phyloP scores from a whole-genome alignment of 2,113 vertebrate species.

The Dipodomys merriami region DNA sequence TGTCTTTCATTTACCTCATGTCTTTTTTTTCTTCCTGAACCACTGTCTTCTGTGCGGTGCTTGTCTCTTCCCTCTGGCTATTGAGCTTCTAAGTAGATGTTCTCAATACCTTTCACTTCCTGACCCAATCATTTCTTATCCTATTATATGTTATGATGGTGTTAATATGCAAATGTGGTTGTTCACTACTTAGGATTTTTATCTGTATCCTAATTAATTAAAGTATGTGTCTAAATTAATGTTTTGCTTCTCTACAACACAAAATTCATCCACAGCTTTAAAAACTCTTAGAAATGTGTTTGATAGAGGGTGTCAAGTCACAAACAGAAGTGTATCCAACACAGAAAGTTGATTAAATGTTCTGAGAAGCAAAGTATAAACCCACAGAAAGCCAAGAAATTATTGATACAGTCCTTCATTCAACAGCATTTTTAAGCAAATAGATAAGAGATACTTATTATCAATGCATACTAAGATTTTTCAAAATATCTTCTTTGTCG shows the following conservation, averaged over 20 bases:
- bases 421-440: neutral
- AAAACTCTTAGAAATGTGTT: neutral
- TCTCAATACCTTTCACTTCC: neutral
- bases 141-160: neutral
- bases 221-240: conserved; percentile 4
- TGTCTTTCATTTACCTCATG: neutral
- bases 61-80: neutral
- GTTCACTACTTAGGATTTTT: neutral
- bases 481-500: neutral
- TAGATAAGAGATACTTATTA: neutral
- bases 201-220: neutral
- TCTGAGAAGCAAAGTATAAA: neutral
- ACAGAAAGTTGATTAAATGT: neutral
- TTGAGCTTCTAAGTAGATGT: neutral
- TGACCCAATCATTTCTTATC: neutral
- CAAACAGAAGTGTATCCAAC: neutral
- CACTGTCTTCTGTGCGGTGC: neutral
- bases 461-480: neutral
- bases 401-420: neutral
- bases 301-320: neutral
- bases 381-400: neutral
- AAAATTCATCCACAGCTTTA: neutral
- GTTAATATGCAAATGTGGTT: neutral
- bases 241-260: neutral
- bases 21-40: neutral